A percentile compares a stretch with the other conserved stretches of the same genome.
Conservation (phyloP, 2,888 invertebrate species). For the Mantis religiosa region DNA sequence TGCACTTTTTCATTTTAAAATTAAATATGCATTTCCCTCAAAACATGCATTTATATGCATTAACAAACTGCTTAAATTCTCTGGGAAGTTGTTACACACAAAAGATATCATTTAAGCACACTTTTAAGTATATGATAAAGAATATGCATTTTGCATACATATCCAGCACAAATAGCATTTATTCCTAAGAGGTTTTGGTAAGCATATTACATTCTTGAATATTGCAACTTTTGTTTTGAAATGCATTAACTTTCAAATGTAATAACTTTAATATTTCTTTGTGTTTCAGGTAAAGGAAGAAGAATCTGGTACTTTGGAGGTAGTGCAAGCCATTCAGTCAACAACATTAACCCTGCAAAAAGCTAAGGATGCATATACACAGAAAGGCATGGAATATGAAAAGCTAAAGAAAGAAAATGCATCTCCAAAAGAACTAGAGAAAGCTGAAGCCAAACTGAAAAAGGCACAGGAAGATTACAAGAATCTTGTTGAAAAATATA, state of each 20-base stretch:
- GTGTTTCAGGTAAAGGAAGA: constrained; percentile 79
- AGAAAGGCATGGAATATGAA: constrained; percentile 82
- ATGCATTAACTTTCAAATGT: neutral
- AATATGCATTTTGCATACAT: no score
- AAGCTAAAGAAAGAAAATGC: constrained; percentile 85
- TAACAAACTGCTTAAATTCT: no score
- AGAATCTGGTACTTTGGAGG: constrained; percentile 86
- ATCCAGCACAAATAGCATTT: no score
- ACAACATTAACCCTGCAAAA: constrained; percentile 84
- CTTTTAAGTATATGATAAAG: no score
- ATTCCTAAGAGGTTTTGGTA: no score
- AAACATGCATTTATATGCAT: no score
- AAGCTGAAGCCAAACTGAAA: constrained; percentile 85
- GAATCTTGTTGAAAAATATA: constrained; percentile 86
- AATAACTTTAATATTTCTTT: neutral
- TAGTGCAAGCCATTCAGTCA: constrained; percentile 83
- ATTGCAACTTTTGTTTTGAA: neutral
- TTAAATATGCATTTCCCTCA: no score
- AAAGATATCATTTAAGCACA: no score
- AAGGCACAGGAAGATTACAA: constrained; percentile 96
- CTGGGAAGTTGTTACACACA: no score
- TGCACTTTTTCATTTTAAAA: no score
- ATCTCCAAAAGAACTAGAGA: constrained; percentile 88
- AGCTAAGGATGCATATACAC: constrained; percentile 86
- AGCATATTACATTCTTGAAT: no score